Evolutionary conservation across 2,888 invertebrate genomes (phyloP), one percentile per base, ranked within the genome.

Genomic region (Chouioia cunea): DNA sequence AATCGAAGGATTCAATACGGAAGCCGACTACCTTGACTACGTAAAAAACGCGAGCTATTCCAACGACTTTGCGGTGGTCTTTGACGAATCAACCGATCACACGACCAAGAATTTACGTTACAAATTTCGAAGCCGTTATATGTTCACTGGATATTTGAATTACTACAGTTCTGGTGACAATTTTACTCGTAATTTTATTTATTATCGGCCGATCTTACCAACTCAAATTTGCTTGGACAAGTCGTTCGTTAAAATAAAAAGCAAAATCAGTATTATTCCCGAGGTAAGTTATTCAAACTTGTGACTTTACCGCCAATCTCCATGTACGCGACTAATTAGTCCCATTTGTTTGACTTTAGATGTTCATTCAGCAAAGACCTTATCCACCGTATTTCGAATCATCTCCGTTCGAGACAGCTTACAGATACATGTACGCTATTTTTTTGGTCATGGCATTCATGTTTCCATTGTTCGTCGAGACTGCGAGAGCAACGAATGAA

Each of bases 191-290:
- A 2, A 58, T 54, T 73, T 36, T 3, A 53, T 46, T 8, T 3
- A 3, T 15, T 15, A 43, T 0, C 62, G 72, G 8, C 77, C 79
- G 10, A 76, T 83, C 64, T 63, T 77, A 8, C 78, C 75, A 57
- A 52, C 80, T 18, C 85, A 85, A 74, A 77, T 80, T 36, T 85
- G 84, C 50, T 43, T 83, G 0, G 83, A 83, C 65, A 70, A 77
- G 67, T 50, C 75, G 16, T 79, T 80, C 43, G 80, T 84, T 18
- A 67, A 75, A 4, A 22, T 58, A 2, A 74, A 27, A 65, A 50
- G 58, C 70, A 16, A 36, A 70, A n/a, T 23, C 59, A 44, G 20
- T 71, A n/a, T 70, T 18, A 48, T 73, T 22, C 60, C 50, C 23
- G 18, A 71, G 50, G 74, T 77, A 67, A 16, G 59, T 47, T 12